phyloP scores from a whole-genome alignment of 2,113 vertebrate species.

The Ahaetulla prasina region DNA sequence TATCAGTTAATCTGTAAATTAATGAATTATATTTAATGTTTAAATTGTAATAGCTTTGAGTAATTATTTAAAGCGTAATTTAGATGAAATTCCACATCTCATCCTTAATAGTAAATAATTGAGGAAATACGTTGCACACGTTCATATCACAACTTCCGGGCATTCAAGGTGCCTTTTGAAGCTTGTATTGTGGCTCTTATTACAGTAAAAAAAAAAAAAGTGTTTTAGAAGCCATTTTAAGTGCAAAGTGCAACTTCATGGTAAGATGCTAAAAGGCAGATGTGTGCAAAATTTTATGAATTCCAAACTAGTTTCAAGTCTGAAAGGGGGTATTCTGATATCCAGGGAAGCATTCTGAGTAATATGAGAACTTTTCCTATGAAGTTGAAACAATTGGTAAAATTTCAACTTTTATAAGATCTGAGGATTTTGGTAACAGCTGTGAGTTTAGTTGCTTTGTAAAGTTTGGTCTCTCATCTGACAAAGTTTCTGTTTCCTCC shows the following conservation, averaged over 20 bases:
- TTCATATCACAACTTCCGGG: background rate
- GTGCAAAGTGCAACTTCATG: conserved; percentile 6
- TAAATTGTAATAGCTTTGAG: background rate
- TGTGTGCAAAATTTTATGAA: background rate
- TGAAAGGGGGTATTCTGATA: background rate
- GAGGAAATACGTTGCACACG: background rate
- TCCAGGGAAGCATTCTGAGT: background rate
- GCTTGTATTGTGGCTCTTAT: background rate
- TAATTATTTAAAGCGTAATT: background rate
- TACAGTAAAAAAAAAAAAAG: conserved; percentile 21
- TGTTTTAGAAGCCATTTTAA: conserved; percentile 14
- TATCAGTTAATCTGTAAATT: background rate
- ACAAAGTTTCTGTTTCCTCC: conserved; percentile 16
- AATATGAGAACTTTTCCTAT: background rate
- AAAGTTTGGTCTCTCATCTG: conserved; percentile 38
- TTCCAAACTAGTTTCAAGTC: background rate
- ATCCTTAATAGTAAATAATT: background rate
- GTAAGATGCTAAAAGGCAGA: conserved; percentile 30
- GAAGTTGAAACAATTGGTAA: conserved; percentile 35
- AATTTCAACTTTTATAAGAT: conserved; percentile 56
- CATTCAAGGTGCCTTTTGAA: background rate
- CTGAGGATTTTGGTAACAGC: conserved; percentile 58
- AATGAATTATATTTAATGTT: background rate
- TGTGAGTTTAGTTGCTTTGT: conserved; percentile 38
- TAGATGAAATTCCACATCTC: background rate